Evolutionary conservation across 2,797 vertebrate species (phyloP), one percentile per base, ranked within the genome.

Genomic region (Echeneis naucrates): DNA sequence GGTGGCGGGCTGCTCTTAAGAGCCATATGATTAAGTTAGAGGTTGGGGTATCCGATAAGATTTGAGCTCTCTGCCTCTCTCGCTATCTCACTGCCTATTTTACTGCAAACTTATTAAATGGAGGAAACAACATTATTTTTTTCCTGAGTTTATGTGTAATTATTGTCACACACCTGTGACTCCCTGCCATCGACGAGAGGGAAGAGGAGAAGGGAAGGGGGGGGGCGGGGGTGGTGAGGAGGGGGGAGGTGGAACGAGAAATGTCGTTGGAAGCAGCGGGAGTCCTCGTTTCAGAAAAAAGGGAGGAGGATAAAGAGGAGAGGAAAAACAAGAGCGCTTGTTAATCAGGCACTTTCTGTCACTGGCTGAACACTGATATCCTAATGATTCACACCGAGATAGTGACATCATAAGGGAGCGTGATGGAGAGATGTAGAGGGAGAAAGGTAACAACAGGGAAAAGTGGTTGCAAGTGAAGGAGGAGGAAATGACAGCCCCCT

Each of bases 1-100:
- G 98, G 95, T 95, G 94, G 94, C 93, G 93, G 92, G 94, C 95
- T 96, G 94, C 96, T 97, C 97, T 97, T 98, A 98, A 99, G 96
- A 99, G 97, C 97, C 96, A 96, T 96, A 96, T 97, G 97, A 99
- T 99, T 98, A 96, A 98, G 97, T 99, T 99, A 99, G 96, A 96
- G 92, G 90, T 92, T 90, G 90, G 94, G 95, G 94, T 97, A 97
- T 97, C 97, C 95, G 96, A 97, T 97, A 96, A 94, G 93, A 97
- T 97, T 96, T 87, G 85, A 91, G 94, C 94, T 90, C 95, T 82
- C 88, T 90, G 91, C 93, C 94, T 84, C 84, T 75, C 82, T 72
- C 59, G 78, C 82, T 90, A 89, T 94, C 88, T 94, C 93, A 93
- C 84, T 94, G 96, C 94, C 95, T 96, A 96, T 98, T 98, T 97